Base-by-base conservation (phyloP, 2,888 invertebrate species). In the Temnothorax rugatulus region DNA sequence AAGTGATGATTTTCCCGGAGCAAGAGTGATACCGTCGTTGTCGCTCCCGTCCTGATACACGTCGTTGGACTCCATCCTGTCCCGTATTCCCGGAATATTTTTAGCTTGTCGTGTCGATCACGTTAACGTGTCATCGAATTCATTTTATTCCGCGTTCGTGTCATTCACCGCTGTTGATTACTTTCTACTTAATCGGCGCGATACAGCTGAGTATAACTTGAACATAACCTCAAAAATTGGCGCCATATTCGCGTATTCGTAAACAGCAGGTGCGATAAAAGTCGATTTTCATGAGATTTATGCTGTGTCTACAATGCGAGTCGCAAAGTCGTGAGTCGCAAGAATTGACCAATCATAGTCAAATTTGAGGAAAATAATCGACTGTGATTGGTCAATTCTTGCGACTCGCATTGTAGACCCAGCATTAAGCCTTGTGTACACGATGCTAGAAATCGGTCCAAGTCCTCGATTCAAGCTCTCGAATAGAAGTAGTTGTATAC, bases 201-300 rank as follows among this genome's bases (percentile, higher is more conserved):
- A 21, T 18, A 63, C 34, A 9, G 34, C 25, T 41, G 21, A 38
- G 21, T 7, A 18, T 41, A 57, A 73, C 21, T 25, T 68, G 11
- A 54, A 75, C 34, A 38, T 75, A 75, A 75, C 75, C 75, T 64
- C 64, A 50, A 15, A 75, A 75, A 50, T 50, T 76, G 66, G 75
- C 75, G 38, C 38, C 50, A 50, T 63, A 38, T 76, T 64, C 75
- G 34, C 47, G 59, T 38, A 29, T 68, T 68, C 25, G 21, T 13
- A 74, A 18, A 18, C 25, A 25, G 11, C 44, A 11, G 25, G 38
- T 21, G 44, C 2, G 13, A 29, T n/a, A 47, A 74, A 47, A 34
- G 15, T 9, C 9, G 15, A 47, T 61, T 61, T n/a, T 75, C 74
- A 75, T 59, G 57, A 71, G 2, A 47, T 29, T n/a, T n/a, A n/a